phyloP scores from a whole-genome alignment of 2,888 invertebrate genomes.

The Muschampia plurimacula region DNA sequence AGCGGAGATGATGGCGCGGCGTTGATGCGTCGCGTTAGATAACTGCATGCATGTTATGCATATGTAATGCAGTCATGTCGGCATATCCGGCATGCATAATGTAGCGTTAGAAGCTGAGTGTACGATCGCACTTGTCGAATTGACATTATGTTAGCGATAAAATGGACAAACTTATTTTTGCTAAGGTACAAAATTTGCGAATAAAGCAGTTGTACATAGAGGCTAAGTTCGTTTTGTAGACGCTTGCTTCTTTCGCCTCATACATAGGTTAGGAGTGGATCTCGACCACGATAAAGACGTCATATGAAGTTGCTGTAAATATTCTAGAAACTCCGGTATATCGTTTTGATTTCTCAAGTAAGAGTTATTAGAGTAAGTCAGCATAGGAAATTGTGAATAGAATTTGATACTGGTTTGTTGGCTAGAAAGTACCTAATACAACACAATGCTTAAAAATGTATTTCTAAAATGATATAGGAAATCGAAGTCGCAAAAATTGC shows the following conservation, averaged over 20 bases:
- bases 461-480: no score
- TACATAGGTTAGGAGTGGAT: background rate
- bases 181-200: background rate
- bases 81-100: no score
- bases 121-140: background rate
- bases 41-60: background rate
- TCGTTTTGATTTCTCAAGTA: background rate
- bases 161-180: slow-evolving; percentile 1
- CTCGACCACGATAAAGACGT: background rate
- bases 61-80: background rate
- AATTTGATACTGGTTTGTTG: background rate
- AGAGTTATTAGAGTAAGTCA: background rate
- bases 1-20: background rate
- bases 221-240: slow-evolving; percentile 11
- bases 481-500: background rate
- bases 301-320: slow-evolving; percentile 7
- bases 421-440: no score
- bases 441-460: no score
- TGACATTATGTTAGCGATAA: background rate
- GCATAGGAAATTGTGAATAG: background rate
- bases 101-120: no score
- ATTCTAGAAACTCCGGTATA: slow-evolving; percentile 9
- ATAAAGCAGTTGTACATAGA: slow-evolving; percentile 12
- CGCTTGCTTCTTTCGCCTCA: background rate
- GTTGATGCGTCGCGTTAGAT: background rate